A percentile compares a stretch with the other conserved stretches of the same genome.
Evolutionary conservation across 2,888 invertebrate genomes (phyloP).

Genomic region (Argyresthia goedartella): DNA sequence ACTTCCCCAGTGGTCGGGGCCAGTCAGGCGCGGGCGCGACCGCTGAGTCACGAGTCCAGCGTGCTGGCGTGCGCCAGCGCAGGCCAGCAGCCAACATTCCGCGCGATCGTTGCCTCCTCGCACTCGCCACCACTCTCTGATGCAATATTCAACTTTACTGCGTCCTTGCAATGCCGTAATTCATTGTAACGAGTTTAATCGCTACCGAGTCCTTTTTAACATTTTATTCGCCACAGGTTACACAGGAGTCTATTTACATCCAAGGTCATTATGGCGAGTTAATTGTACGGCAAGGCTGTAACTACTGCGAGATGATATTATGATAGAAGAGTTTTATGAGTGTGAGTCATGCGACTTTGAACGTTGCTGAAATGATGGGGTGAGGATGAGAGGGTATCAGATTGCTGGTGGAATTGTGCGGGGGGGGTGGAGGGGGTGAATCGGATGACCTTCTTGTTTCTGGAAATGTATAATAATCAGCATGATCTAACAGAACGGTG

Average conservation of each 20-base stretch:
- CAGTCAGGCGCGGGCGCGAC: slow-evolving; percentile 9
- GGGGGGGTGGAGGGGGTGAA: too few relatives aligned
- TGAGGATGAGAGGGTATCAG: too few relatives aligned
- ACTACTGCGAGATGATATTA: slow-evolving; percentile 31
- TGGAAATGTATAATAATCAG: too few relatives aligned
- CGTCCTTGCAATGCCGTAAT: slow-evolving; percentile 72
- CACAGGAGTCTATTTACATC: slow-evolving; percentile 25
- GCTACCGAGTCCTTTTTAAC: slow-evolving; percentile 52
- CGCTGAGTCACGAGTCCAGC: slow-evolving; percentile 23
- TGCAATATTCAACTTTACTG: slow-evolving; percentile 70
- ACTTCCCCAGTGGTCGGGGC: neutral
- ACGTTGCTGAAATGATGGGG: too few relatives aligned
- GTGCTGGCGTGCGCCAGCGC: slow-evolving; percentile 20
- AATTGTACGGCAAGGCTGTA: slow-evolving; percentile 40
- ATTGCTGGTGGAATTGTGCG: neutral
- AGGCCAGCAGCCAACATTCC: slow-evolving; percentile 45
- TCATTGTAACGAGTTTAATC: slow-evolving; percentile 64
- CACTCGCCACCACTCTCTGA: slow-evolving; percentile 51
- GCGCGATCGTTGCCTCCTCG: slow-evolving; percentile 60
- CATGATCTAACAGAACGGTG: too few relatives aligned
- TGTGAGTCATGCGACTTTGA: slow-evolving; percentile 1
- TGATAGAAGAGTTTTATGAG: slow-evolving; percentile 14
- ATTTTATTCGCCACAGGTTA: slow-evolving; percentile 46
- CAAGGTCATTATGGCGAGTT: slow-evolving; percentile 57
- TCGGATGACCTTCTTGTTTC: too few relatives aligned